Base-by-base conservation (phyloP, 2,888 invertebrate species). In the Temnothorax rugatulus region DNA sequence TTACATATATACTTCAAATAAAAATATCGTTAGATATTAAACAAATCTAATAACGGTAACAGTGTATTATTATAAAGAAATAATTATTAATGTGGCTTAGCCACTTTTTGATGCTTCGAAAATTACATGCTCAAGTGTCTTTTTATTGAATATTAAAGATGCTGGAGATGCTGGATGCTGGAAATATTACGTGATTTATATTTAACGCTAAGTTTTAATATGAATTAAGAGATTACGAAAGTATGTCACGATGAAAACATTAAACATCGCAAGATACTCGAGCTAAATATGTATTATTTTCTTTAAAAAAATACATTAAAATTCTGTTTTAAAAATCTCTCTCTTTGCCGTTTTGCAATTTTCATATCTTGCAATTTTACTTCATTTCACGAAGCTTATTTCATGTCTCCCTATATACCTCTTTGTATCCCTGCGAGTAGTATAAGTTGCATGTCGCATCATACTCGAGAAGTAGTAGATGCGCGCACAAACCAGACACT, bases 351-450 rank as follows among this genome's bases (percentile, higher is more conserved):
- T 71, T 29, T 41, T 9, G 25, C 25, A 66, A 44, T 66, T 44
- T 66, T 44, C 13, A 4, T 47, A 3, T 47, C 29, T 47, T 79
- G 13, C 18, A 73, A 59, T 79, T 73, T 47, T 47, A 73, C 13
- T 21, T 47, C 15, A 44, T 44, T 29, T 44, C 18, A 3, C 18
- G 21, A 77, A n/a, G 2, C 29, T 34, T 71, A 68, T 79, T 66
- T n/a, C 68, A 41, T 34, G 15, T 76, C 44, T 66, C 7, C 25
- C 44, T 21, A n/a, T 41, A 54, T 54, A 68, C 13, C 41, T 41
- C 41, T 68, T 68, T 68, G 25, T 52, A 77, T 77, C 44, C 59
- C 59, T 73, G 47, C 18, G 38, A 79, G 47, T 79, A 25, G 13
- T 59, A 79, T 2, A 59, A 79, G 57, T 57, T 15, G 13, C 38